These are phyloP conservation scores for Sarcophaga peregrina DNA, from an alignment of 1,140 invertebrate genomes.

Conservation along the genomic window DNA sequence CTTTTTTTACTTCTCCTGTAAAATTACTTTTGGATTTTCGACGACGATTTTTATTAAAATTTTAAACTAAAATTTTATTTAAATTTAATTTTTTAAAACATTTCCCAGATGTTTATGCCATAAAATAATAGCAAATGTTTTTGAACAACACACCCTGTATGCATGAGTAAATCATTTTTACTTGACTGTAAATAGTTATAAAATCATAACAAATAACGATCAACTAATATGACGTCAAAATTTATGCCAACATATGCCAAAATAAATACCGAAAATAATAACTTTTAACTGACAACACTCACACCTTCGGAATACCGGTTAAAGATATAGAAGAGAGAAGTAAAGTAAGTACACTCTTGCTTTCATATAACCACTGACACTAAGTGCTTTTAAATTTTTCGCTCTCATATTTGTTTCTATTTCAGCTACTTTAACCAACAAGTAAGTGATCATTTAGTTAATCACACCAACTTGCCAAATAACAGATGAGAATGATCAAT, in stretches of 20 bases:
- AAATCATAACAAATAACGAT: neutral
- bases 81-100: too few relatives aligned
- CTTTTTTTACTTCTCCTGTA: too few relatives aligned
- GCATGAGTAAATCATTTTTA: neutral
- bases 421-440: neutral
- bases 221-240: neutral
- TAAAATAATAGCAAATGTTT: too few relatives aligned
- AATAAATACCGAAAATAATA: neutral
- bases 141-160: neutral
- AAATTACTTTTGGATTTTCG: too few relatives aligned
- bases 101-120: too few relatives aligned
- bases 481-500: neutral
- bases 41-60: too few relatives aligned
- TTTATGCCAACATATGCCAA: neutral
- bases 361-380: too few relatives aligned
- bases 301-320: too few relatives aligned
- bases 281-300: neutral
- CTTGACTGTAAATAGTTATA: neutral
- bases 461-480: neutral
- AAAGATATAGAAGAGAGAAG: too few relatives aligned
- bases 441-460: neutral
- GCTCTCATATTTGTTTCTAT: neutral
- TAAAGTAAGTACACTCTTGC: too few relatives aligned
- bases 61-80: too few relatives aligned
- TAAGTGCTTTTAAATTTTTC: too few relatives aligned